Percentiles rank a stretch among this genome's conserved stretches.
These are phyloP conservation scores for Balearica regulorum DNA, from an alignment of 2,797 vertebrate species.

Conservation along the genomic window DNA sequence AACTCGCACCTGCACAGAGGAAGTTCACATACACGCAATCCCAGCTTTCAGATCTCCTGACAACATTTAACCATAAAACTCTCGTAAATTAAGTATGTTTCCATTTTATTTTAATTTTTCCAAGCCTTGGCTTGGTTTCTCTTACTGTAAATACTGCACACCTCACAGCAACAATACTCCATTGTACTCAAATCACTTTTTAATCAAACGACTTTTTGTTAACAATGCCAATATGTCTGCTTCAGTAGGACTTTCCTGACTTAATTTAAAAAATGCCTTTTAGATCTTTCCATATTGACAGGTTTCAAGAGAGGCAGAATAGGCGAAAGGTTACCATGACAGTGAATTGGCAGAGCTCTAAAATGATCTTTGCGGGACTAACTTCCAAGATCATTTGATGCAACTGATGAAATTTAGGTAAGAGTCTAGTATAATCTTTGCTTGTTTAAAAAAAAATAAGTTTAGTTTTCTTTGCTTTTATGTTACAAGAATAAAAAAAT, in stretches of 20 bases:
- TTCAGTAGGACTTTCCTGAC: background rate
- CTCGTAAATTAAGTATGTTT: background rate
- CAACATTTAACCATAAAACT: background rate
- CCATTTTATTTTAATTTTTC: background rate
- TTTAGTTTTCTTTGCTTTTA: background rate
- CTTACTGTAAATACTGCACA: background rate
- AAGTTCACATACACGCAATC: fast-evolving
- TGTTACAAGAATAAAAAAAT: background rate
- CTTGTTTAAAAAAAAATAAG: background rate
- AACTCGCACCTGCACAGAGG: background rate
- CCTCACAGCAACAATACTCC: background rate
- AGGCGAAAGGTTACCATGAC: background rate
- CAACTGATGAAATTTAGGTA: background rate
- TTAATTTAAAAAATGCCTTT: background rate
- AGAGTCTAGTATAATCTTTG: background rate
- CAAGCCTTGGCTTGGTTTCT: background rate
- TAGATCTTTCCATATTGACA: background rate
- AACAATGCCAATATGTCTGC: background rate
- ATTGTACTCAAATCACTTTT: background rate
- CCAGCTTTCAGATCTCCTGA: background rate
- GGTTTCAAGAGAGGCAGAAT: background rate
- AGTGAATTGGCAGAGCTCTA: background rate
- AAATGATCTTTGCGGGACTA: background rate
- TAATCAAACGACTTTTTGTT: background rate
- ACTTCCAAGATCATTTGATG: background rate